Base-by-base conservation (phyloP, 1,140 invertebrate species). In the Drosophila nebulosa region DNA sequence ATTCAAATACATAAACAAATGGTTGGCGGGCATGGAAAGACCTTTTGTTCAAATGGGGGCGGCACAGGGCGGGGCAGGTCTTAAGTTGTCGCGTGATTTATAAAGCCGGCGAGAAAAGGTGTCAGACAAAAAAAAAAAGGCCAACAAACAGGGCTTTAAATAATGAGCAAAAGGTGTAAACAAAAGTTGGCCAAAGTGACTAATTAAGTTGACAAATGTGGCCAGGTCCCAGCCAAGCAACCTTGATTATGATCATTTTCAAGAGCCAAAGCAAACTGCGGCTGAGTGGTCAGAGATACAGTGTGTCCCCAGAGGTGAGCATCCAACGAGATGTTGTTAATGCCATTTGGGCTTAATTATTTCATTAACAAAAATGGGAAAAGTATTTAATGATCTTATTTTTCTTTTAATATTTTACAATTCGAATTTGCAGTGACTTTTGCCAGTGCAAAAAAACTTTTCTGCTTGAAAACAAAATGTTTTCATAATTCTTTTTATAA, bases 191-290 rank as follows among this genome's bases (percentile, higher is more conserved):
- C 35, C 71, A 32, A 64, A 59, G 35, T 53, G 72, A 18, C 76
- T 79, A 84, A 84, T 84, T 84, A 85, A 85, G 76, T 85, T 84
- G 79, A 84, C 79, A 84, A 84, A 84, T 84, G 80, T 85, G 67
- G 35, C 42, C 63, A 55, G 16, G 24, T 9, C 52, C 52, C 16
- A 46, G 16, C 2, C 39, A 46, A 21, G 7, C 39, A 16, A 27
- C 52, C 24, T 55, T 55, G 52, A 55, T 55, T 55, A 55, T 55
- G 52, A 55, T 55, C 14, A 55, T 55, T 26, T 55, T 53, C 51
- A 16, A 27, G 14, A 18, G 26, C 7, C 9, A 27, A 30, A n/a
- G 2, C 5, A 14, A 53, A n/a, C 18, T 51, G 46, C 9, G 1
- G 46, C 30, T 10, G 39, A 9, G 16, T 3, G 14, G 30, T 1